Evolutionary conservation across 2,888 invertebrate genomes (phyloP).

Genomic region (Ichneumon xanthorius): DNA sequence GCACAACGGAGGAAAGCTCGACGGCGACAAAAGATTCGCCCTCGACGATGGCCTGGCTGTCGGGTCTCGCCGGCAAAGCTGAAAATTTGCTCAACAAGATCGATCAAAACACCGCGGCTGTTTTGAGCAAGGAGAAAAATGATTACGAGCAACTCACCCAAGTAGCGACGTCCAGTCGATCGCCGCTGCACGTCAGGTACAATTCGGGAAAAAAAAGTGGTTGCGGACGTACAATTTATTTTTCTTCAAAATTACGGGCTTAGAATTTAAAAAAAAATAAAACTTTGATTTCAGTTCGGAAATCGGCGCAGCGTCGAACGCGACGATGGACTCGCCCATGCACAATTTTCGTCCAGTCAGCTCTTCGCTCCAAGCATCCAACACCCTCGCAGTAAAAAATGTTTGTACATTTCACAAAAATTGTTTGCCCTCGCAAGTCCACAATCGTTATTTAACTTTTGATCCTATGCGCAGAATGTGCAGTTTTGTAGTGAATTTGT

Average conservation of each 20-base stretch:
- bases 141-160: conserved; percentile 73
- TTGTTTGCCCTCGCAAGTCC: not conserved
- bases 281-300: not conserved
- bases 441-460: not conserved
- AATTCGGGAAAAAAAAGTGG: not conserved
- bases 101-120: conserved; percentile 90
- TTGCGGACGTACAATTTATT: not conserved
- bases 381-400: not conserved
- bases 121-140: conserved; percentile 84
- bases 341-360: conserved; percentile 5
- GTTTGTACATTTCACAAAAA: not conserved
- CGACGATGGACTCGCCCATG: conserved; percentile 43
- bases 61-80: conserved; percentile 90
- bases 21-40: not conserved
- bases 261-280: not conserved
- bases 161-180: conserved; percentile 80
- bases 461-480: no score
- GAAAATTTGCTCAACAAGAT: conserved; percentile 91
- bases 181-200: conserved; percentile 69
- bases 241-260: not conserved
- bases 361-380: not conserved
- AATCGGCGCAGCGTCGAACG: not conserved
- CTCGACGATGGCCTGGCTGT: conserved; percentile 89
- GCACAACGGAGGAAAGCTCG: not conserved
- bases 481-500: no score